Evolutionary conservation across 2,888 invertebrate genomes (phyloP), one percentile per base, ranked within the genome.

Genomic region (Drosophila maculinotata): DNA sequence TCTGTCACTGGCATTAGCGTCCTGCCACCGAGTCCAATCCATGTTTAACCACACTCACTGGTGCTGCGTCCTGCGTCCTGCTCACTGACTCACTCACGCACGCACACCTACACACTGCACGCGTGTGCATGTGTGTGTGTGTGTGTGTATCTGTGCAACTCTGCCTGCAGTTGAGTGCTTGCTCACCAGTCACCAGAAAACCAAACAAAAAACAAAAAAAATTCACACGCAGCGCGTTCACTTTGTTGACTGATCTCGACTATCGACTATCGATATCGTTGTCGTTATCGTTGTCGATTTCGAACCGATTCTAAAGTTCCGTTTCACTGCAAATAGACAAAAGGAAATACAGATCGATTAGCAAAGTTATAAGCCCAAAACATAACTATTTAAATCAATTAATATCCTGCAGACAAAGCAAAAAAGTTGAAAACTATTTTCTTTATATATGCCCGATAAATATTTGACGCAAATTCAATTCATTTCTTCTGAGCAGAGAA

Each of bases 1-100:
- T 75, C 89, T 89, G 74, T 87, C 86, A 85, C 79, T 80, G 88
- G 79, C 86, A 62, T 75, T 58, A 66, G 88, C 87, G 77, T 88
- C 87, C 83, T 90, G 90, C 90, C 91, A 90, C 82, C 90, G 89
- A 82, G 89, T 91, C 91, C 91, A 91, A 88, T 91, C 91, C 91
- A 91, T 91, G 82, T 85, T 88, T 73, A 87, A 66, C 64, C 20
- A 20, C 20, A 20, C 20, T 20, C 20, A 20, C 20, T 20, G 68
- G 52, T 56, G 83, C 52, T 45, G 65, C 84, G 73, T 57, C 67
- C 60, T 53, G 25, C 30, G 30, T 31, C 31, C 45, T 30, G 45
- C 44, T 45, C 15, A 75, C 75, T 45, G 76, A 33, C 26, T 12
- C 53, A 14, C 35, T 52, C 70, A 79, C 79, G 23, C 77, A 78